Evolutionary conservation across 2,888 invertebrate genomes (phyloP).

Genomic region (Brachypalpus laphriformis): DNA sequence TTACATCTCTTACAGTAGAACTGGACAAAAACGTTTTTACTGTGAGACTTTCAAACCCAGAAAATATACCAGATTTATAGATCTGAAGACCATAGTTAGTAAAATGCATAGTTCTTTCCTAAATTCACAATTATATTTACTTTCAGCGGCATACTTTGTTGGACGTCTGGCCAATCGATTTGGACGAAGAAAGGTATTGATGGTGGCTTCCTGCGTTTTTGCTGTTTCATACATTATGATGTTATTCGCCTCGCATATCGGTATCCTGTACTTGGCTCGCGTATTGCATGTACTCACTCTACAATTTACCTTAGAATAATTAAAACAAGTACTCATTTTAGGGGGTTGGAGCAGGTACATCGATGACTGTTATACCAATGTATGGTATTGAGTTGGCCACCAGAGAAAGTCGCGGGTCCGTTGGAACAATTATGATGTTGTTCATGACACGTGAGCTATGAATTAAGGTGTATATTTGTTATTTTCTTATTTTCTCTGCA

Average conservation of each 20-base stretch:
- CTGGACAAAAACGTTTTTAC: too few species aligned
- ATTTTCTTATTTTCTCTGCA: slow-evolving; percentile 69
- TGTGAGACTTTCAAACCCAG: too few species aligned
- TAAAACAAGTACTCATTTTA: background rate
- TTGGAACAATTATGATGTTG: slow-evolving; percentile 91
- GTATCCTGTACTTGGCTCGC: slow-evolving; percentile 84
- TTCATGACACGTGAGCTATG: slow-evolving; percentile 82
- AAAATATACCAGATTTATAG: too few species aligned
- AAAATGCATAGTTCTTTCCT: too few species aligned
- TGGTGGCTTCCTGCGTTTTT: slow-evolving; percentile 87
- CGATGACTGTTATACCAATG: slow-evolving; percentile 90
- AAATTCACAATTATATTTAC: slow-evolving; percentile 28
- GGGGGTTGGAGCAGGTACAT: slow-evolving; percentile 87
- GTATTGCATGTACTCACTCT: slow-evolving; percentile 77
- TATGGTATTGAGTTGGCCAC: slow-evolving; percentile 94
- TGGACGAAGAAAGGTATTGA: slow-evolving; percentile 88
- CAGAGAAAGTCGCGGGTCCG: slow-evolving; percentile 90
- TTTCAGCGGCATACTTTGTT: slow-evolving; percentile 87
- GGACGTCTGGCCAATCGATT: slow-evolving; percentile 87
- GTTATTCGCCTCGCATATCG: slow-evolving; percentile 85
- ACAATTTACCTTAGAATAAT: background rate
- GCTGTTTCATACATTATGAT: slow-evolving; percentile 88
- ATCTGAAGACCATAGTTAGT: too few species aligned
- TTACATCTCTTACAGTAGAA: too few species aligned
- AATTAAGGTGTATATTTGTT: slow-evolving; percentile 83